phyloP scores from a whole-genome alignment of 2,113 vertebrate species.

The Varanus salvator region DNA sequence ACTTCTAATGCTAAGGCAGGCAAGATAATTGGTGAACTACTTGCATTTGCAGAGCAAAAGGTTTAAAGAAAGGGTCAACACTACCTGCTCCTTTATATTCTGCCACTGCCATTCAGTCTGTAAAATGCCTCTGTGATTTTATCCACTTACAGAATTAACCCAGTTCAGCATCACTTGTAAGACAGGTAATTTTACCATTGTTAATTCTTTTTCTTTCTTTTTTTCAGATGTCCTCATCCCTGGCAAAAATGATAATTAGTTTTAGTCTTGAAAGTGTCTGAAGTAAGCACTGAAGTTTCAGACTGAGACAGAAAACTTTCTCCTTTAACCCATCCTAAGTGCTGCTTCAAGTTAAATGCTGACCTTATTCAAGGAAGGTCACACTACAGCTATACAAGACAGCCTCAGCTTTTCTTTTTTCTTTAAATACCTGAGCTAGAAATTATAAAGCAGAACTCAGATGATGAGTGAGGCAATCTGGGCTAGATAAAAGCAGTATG shows the following conservation, averaged over 20 bases:
- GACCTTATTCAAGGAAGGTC: conserved; percentile 22
- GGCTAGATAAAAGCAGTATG: not conserved
- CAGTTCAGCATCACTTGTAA: conserved; percentile 7
- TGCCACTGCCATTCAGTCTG: conserved; percentile 18
- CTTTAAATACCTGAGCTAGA: not conserved
- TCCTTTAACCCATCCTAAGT: not conserved
- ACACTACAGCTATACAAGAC: not conserved
- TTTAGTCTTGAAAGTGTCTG: conserved; percentile 19
- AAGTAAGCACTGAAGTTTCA: not conserved
- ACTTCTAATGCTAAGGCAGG: not conserved
- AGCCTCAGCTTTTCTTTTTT: conserved; percentile 6
- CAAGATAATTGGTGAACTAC: conserved; percentile 26
- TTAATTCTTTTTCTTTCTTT: conserved; percentile 11
- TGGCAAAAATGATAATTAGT: conserved; percentile 3
- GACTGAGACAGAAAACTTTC: not conserved
- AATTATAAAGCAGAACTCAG: conserved; percentile 32
- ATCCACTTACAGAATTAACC: conserved; percentile 20
- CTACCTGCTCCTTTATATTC: conserved; percentile 45
- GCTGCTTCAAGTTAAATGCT: not conserved
- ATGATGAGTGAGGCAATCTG: conserved; percentile 20
- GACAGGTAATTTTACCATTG: conserved; percentile 13
- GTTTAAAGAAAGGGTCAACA: conserved; percentile 42
- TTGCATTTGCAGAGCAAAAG: conserved; percentile 42
- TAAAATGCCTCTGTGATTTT: conserved; percentile 18
- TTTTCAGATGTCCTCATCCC: conserved; percentile 8